Conservation (phyloP, 2,113 vertebrate genomes). For the Xyliphius kryptos region DNA sequence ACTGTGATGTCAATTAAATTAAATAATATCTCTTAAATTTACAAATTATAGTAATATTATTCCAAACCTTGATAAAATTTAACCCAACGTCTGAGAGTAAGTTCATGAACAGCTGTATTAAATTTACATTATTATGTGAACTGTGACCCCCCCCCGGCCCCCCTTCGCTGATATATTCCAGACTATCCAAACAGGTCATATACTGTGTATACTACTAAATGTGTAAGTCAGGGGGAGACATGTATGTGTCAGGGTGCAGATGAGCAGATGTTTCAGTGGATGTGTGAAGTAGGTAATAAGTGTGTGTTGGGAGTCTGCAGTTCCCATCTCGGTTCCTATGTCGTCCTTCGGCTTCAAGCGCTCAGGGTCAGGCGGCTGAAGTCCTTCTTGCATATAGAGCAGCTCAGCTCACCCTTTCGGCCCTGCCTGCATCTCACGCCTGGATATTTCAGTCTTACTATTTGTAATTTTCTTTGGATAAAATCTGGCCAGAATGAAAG, state of each 20-base stretch:
- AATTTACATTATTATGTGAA: too few species aligned
- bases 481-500: neutral
- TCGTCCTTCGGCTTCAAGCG: slow-evolving; percentile 32
- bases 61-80: too few species aligned
- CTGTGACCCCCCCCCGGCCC: too few species aligned
- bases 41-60: too few species aligned
- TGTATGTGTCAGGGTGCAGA: slow-evolving; percentile 14
- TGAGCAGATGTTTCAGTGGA: slow-evolving; percentile 6
- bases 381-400: slow-evolving; percentile 29
- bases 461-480: slow-evolving; percentile 14
- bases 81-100: too few species aligned
- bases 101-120: too few species aligned
- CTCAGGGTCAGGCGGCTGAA: slow-evolving; percentile 30
- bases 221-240: too few species aligned
- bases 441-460: slow-evolving; percentile 12
- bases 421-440: neutral
- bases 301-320: slow-evolving; percentile 13
- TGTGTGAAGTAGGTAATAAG: slow-evolving; percentile 1
- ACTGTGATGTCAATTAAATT: too few species aligned
- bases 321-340: slow-evolving; percentile 18
- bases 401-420: slow-evolving; percentile 5
- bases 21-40: too few species aligned
- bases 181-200: too few species aligned
- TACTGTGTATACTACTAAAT: too few species aligned
- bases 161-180: too few species aligned